Evolutionary conservation across 2,113 vertebrate species (phyloP), one percentile per base, ranked within the genome.

Genomic region (Centrocercus urophasianus): DNA sequence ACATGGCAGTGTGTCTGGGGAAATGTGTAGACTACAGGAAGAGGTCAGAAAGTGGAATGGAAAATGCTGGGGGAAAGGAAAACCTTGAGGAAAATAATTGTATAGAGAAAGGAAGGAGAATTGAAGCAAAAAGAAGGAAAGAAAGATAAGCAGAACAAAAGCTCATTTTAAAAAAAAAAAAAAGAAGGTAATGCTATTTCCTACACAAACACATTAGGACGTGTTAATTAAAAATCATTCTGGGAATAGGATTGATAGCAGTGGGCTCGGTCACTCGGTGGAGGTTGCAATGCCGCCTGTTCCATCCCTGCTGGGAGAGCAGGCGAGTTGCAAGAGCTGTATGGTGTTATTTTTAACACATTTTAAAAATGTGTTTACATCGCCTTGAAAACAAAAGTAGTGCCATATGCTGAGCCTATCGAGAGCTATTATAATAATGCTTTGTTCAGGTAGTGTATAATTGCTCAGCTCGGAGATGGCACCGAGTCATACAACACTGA

Each of bases 401-500:
- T 15, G 81, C 96, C 97, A 93, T 96, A 90, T 96, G 96, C 88
- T 82, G 85, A 90, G 77, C 96, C 96, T 88, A 77, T 73, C 0
- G 48, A 97, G 96, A 93, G 96, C 91, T 90, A 74, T 96, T 93
- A 86, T 40, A 71, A 82, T 96, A 96, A 97, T 70, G 52, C 89
- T 80, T 86, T 64, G 36, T 93, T 96, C 95, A 90, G 96, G 94
- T 86, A 86, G 79, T 95, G 78, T 86, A 52, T 93, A 97, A 97
- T 94, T 96, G 93, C 93, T 95, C 30, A 6, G 90, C 88, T 95
- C 82, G 3, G 92, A 95, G 94, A 85, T 93, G 93, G 93, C 93
- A 82, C 85, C 6, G 52, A 97, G 90, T 97, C 96, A 96, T 89
- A 97, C 89, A 92, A 83, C 89, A 95, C 93, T 93, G 94, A 97